These are phyloP conservation scores for Molossus alvarezi DNA, from an alignment of 2,797 vertebrate genomes.

Conservation along the genomic window DNA sequence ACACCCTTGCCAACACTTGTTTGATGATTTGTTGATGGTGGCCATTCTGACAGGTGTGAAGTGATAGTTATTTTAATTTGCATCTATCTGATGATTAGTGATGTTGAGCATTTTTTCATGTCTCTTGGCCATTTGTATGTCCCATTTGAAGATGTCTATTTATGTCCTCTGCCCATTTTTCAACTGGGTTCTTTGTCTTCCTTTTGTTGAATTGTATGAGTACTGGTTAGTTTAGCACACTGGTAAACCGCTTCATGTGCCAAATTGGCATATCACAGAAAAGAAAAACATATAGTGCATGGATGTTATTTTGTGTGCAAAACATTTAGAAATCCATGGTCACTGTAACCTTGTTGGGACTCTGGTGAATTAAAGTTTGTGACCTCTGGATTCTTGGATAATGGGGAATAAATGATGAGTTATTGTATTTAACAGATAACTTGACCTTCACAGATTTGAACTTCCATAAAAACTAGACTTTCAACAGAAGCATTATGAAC, in stretches of 20 bases:
- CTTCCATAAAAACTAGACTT: not conserved
- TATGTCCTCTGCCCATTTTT: no score
- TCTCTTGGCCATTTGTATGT: no score
- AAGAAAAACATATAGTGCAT: not conserved
- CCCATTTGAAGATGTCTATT: no score
- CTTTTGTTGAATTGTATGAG: no score
- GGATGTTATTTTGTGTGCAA: not conserved
- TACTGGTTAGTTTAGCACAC: not conserved
- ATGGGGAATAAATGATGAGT: not conserved
- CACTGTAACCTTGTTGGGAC: not conserved
- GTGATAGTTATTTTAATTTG: no score
- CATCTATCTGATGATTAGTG: no score
- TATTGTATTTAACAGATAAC: not conserved
- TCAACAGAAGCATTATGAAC: not conserved
- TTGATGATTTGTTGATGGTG: no score
- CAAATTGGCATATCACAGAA: not conserved
- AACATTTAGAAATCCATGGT: not conserved
- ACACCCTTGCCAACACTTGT: no score
- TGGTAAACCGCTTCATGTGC: not conserved
- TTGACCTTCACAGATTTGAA: not conserved
- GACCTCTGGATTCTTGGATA: not conserved
- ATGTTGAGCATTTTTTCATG: no score
- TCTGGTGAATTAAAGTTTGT: not conserved
- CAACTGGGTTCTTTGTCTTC: no score
- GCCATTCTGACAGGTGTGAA: no score